A percentile compares a stretch with the other conserved stretches of the same genome.
phyloP scores from a whole-genome alignment of 2,113 vertebrate species.

The Corythornis cristatus region DNA sequence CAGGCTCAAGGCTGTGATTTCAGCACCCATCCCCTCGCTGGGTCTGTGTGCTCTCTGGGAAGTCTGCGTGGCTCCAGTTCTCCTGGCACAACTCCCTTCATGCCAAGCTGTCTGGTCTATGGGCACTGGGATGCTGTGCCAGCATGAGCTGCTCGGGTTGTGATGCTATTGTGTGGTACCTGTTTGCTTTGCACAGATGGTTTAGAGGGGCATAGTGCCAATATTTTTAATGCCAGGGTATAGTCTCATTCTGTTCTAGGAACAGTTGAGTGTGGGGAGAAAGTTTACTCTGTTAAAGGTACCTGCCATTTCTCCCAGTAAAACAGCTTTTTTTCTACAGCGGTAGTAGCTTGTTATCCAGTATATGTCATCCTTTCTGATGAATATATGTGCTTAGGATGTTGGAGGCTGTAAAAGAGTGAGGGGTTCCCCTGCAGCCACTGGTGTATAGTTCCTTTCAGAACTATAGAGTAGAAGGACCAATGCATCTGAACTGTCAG shows the following conservation, averaged over 20 bases:
- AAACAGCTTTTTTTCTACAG: background rate
- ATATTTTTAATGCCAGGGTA: background rate
- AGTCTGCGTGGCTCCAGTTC: fast-evolving
- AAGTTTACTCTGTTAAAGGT: background rate
- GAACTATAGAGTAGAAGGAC: background rate
- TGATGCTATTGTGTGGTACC: background rate
- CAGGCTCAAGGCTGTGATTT: background rate
- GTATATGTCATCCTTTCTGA: background rate
- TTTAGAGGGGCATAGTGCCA: background rate
- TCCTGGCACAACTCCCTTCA: fast-evolving
- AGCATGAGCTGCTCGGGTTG: background rate
- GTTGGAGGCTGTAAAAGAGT: background rate
- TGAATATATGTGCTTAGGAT: fast-evolving
- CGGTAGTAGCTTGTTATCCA: background rate
- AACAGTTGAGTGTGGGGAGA: fast-evolving
- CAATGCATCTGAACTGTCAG: background rate
- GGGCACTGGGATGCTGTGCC: background rate
- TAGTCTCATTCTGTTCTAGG: background rate
- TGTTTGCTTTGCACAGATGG: background rate
- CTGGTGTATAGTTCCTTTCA: background rate
- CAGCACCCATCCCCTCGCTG: too few relatives aligned
- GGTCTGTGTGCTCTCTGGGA: background rate
- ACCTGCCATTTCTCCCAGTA: background rate
- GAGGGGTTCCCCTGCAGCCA: fast-evolving
- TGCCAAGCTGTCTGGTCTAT: fast-evolving